These are phyloP conservation scores for Platyscapa corneri DNA, from an alignment of 1,140 invertebrate species.

Conservation along the genomic window DNA sequence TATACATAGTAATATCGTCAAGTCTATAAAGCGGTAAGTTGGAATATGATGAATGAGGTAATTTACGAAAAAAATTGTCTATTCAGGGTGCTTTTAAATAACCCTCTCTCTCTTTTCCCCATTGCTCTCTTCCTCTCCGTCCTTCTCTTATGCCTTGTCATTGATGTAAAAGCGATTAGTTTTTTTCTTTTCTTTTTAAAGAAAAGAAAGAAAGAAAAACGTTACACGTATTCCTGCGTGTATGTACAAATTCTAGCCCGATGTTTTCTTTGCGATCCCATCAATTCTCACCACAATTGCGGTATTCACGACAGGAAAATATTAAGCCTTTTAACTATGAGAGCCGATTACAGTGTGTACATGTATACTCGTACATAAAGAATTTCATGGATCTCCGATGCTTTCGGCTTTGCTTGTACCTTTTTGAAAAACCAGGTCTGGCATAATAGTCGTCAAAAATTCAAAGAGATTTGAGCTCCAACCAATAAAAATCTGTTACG, in stretches of 20 bases:
- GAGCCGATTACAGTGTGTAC: neutral
- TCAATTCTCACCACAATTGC: slow-evolving; percentile 16
- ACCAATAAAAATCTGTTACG: neutral
- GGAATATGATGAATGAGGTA: neutral
- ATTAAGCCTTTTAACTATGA: slow-evolving; percentile 18
- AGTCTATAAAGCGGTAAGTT: neutral
- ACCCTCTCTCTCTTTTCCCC: neutral
- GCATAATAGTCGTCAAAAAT: neutral
- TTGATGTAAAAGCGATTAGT: neutral
- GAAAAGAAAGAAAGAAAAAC: too few species aligned
- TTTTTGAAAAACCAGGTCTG: neutral
- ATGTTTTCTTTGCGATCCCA: neutral
- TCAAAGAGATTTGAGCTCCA: neutral
- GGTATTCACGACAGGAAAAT: neutral
- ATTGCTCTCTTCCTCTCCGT: neutral
- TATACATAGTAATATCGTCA: neutral
- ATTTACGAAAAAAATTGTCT: neutral
- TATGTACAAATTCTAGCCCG: neutral
- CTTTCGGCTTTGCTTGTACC: neutral
- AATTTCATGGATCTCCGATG: neutral
- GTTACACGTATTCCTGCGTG: neutral
- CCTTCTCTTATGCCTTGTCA: neutral
- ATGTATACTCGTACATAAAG: neutral
- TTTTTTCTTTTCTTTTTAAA: too few species aligned
- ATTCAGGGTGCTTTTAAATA: neutral